Conservation (phyloP, 30 jellyfish, hydroid and myxozoan species). For the Cassiopea andromeda region DNA sequence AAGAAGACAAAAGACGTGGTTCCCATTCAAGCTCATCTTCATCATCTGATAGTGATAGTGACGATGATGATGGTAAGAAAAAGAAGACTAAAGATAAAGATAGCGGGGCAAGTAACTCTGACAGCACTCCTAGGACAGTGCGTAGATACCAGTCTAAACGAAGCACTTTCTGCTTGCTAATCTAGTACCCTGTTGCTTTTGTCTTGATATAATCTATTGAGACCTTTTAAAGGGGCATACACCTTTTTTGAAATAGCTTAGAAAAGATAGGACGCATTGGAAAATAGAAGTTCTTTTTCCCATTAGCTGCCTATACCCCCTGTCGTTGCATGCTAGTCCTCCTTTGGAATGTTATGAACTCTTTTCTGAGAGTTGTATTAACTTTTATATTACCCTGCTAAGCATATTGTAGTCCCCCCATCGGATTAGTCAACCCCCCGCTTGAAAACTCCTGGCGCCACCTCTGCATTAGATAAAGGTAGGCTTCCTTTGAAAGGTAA, state of each 20-base stretch:
- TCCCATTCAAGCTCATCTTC: constrained; percentile 30
- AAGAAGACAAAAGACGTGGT: constrained; percentile 37
- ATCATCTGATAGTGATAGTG: background rate
- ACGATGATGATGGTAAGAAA: constrained; percentile 22
- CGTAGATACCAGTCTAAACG: background rate
- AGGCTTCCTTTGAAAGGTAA: too few relatives aligned
- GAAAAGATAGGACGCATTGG: too few relatives aligned
- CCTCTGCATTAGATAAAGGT: background rate
- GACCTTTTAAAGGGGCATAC: background rate
- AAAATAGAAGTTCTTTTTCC: too few relatives aligned
- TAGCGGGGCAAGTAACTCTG: background rate
- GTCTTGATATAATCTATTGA: background rate
- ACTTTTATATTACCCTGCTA: background rate
- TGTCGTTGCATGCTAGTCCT: too few relatives aligned
- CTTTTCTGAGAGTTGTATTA: too few relatives aligned
- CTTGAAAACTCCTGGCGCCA: background rate
- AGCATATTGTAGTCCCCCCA: background rate
- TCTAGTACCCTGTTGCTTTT: background rate
- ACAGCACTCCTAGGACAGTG: background rate
- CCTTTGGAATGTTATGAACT: too few relatives aligned
- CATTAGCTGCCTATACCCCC: too few relatives aligned
- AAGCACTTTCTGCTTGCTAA: constrained; percentile 34
- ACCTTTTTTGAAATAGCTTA: too few relatives aligned
- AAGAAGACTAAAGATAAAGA: constrained; percentile 1
- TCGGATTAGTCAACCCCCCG: background rate